Base-by-base conservation (phyloP, 2,113 vertebrate species). In the Dicerorhinus sumatrensis region DNA sequence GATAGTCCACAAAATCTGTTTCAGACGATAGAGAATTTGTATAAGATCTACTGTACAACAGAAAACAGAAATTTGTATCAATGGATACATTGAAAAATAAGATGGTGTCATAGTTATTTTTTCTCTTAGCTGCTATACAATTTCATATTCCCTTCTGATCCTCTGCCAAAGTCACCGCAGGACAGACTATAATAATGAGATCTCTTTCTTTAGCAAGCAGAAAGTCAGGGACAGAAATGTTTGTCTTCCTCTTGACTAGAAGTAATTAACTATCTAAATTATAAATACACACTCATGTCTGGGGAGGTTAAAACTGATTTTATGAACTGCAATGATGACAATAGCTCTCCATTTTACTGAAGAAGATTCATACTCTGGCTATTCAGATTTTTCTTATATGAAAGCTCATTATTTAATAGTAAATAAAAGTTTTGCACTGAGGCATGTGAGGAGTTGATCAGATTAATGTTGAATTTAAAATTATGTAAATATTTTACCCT, bases 191-290 rank as follows among this genome's bases (percentile, higher is more conserved):
- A 98, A 98, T 98, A 98, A 98, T 97, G 97, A 98, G 60, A 95
- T 98, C 56, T 87, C 48, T 97, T 98, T 98, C 95, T 97, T 97
- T 91, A 60, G 92, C 90, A 98, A 98, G 98, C 89, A 98, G 96
- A 93, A 96, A 90, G 93, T 84, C 89, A 96, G 70, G 84, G 8
- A 98, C 11, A 81, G 83, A 97, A 82, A 98, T 94, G 90, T 92
- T 97, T 85, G 96, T 65, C 96, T 98, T 98, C 97, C 98, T 94
- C 73, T 94, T 98, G 98, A 94, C 92, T 96, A 83, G 69, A 98
- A 98, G 83, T 98, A 98, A 99, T 98, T 98, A 99, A 98, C 70
- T 93, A 97, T 91, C 95, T 95, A 98, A 98, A 95, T 98, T 98
- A 98, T 84, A 98, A 96, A 98, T 96, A 98, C 73, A 93, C 51